A percentile compares a stretch with the other conserved stretches of the same genome.
Conservation (phyloP, 2,113 vertebrate species). For the Salminus brasiliensis region DNA sequence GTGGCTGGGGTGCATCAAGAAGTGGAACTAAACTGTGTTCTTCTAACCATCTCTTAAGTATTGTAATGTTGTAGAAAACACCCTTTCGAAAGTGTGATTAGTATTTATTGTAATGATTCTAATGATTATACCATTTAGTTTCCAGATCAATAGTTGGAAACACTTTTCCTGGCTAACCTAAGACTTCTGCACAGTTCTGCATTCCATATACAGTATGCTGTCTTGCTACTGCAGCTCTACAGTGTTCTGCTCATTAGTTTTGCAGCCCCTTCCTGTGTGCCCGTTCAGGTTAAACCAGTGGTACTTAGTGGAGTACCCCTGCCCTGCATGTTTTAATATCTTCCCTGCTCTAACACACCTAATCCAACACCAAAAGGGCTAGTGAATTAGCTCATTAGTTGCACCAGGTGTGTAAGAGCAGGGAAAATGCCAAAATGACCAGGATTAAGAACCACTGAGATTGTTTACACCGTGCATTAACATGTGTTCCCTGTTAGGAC, state of each 20-base stretch:
- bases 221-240: not conserved
- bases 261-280: conserved; percentile 1
- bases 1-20: too few species aligned
- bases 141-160: not conserved
- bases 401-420: not conserved
- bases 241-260: conserved; percentile 24
- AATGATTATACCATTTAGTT: too few species aligned
- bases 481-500: too few species aligned
- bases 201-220: conserved; percentile 8
- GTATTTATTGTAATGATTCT: too few species aligned
- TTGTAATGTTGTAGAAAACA: too few species aligned
- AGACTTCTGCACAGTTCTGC: not conserved
- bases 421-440: not conserved
- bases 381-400: not conserved
- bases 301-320: not conserved
- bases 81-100: too few species aligned
- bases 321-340: not conserved
- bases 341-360: not conserved
- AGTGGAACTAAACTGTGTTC: too few species aligned
- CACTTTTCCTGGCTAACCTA: not conserved
- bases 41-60: too few species aligned
- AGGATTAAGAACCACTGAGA: not conserved
- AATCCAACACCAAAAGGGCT: not conserved
- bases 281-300: not conserved
- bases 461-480: too few species aligned